Evolutionary conservation across 2,113 vertebrate genomes (phyloP), one percentile per base, ranked within the genome.

Genomic region (Felis catus): DNA sequence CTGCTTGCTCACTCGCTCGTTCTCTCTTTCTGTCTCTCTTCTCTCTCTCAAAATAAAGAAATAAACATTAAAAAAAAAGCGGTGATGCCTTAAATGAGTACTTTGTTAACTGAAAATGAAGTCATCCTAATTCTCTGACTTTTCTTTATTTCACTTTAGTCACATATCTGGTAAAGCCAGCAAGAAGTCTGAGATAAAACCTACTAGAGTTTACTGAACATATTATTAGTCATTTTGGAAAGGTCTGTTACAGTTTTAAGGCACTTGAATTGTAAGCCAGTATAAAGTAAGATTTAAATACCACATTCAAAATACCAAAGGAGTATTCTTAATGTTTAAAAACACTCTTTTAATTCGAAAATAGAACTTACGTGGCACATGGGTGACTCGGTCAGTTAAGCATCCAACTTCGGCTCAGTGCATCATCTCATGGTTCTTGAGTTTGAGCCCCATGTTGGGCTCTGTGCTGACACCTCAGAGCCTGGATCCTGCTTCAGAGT

Each of bases 61-160:
- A 65, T 45, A 45, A 45, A 41, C 9, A 25, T 73, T 25, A 71
- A 71, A 36, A 33, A 31, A 68, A 66, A 96, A 94, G 51, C 79
- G 31, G 58, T 31, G 15, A 78, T 53, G 74, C 15, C 0, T 79
- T 87, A 39, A 91, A 91, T 89, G 15, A 51, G 16, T 71, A 18
- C n/a, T 65, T 68, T 71, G 31, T 73, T 91, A 89, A 41, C 78
- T 53, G 23, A 14, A 71, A 80, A 21, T 74, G 41, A 91, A 74
- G 21, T 15, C 41, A 48, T 82, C 0, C 7, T 80, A 80, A 14
- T 95, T 80, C 4, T 7, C 36, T 33, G 1, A 63, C 21, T 90
- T 97, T 87, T 88, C 7, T n/a, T 53, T 71, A 58, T 87, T 96
- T 91, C 41, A 90, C 86, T 48, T 85, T 82, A 78, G 51, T 94